Conservation (phyloP, 2,888 invertebrate genomes). For the Mythimna ferrago region DNA sequence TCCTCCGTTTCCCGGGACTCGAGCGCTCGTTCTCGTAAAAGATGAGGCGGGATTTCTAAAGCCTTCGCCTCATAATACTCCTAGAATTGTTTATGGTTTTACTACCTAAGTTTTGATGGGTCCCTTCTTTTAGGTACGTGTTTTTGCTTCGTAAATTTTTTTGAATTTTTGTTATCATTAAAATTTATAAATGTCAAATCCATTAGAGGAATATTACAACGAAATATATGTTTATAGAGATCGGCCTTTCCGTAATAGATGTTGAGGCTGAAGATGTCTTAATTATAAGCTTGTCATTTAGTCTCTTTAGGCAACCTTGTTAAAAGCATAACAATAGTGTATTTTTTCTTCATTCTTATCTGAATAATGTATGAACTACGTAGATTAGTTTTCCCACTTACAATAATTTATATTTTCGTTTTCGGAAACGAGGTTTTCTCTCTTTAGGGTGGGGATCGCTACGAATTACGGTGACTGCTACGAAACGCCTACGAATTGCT, state of each 20-base stretch:
- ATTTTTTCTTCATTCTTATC: slow-evolving; percentile 1
- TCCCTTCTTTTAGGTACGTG: slow-evolving; percentile 3
- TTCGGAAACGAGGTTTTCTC: background rate
- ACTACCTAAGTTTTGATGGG: slow-evolving; percentile 28
- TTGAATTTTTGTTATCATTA: slow-evolving; percentile 3
- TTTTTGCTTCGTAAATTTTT: slow-evolving; percentile 1
- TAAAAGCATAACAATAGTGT: background rate
- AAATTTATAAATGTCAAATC: slow-evolving; percentile 14
- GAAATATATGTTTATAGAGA: background rate
- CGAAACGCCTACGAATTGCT: slow-evolving; percentile 15
- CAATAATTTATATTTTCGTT: background rate
- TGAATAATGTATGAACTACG: background rate
- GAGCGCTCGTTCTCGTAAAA: slow-evolving; percentile 44
- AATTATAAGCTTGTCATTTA: background rate
- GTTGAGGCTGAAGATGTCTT: background rate
- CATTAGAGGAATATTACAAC: slow-evolving; percentile 9
- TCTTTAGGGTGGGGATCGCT: slow-evolving; percentile 1
- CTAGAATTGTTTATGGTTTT: slow-evolving; percentile 47
- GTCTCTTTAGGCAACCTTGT: background rate
- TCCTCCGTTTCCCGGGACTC: slow-evolving; percentile 54
- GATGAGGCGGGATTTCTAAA: slow-evolving; percentile 46
- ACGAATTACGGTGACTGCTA: slow-evolving; percentile 16
- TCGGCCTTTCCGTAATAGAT: background rate
- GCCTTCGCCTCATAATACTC: slow-evolving; percentile 28
- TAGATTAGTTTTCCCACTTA: background rate